Evolutionary conservation across 1,140 invertebrate species (phyloP), one percentile per base, ranked within the genome.

Genomic region (Parapsyche elsis): DNA sequence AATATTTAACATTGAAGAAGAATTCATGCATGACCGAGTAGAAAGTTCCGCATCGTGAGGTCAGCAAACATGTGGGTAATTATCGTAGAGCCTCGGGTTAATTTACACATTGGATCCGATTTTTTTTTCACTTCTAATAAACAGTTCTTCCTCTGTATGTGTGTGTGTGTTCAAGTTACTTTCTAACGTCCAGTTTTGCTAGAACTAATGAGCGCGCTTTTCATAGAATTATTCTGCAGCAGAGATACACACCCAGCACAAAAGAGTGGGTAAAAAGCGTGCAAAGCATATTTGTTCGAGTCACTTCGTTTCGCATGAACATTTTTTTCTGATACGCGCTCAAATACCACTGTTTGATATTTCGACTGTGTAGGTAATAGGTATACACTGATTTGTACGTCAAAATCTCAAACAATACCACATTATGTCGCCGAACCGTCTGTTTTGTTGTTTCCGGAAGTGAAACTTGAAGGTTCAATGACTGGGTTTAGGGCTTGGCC

Each of bases 41-140:
- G 64, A 67, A 67, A 67, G 64, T 67, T 67, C 23, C 64, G 10
- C 64, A 14, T 67, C 23, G 12, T 67, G 64, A 67, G 64, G 64
- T 67, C 64, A 67, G 64, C 64, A 67, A 24, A 67, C 64, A 67
- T 67, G 64, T 30, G 64, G 64, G n/a, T 67, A 67, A 67, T 67
- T 67, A 67, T 67, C 64, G 64, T 23, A 67, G 1, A 12, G 64
- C 64, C 64, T 26, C 59, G 10, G 59, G 59, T 61, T 23, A 23
- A 61, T 61, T 61, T 61, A 26, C 64, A 67, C 64, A 23, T 67
- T 12, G 16, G 49, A 53, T 53, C 49, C 16, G 7, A 4, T 53
- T 53, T 14, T 53, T 53, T 53, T 53, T 53, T 53, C 16, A 53
- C 49, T 53, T 14, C 12, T 53, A 16, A 53, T 38, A 38, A 38